Conservation (phyloP, 2,113 vertebrate genomes). For the Sus scrofa region T2T-Sscrofa CM000812.6:119933501-119934000, state of each 20-base stretch:
- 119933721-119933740: background rate
- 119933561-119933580: background rate
- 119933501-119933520: background rate
- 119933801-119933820: background rate
- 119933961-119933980: background rate
- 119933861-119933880: background rate
- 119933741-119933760: background rate
- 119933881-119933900: background rate
- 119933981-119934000: background rate
- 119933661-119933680: background rate
- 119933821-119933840: background rate
- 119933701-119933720: background rate
- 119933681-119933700: background rate
- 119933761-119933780: background rate
- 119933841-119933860: slow-evolving; percentile 26
- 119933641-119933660: background rate
- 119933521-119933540: background rate
- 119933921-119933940: background rate
- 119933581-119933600: background rate
- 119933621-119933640: background rate
- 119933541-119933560: background rate
- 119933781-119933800: background rate
- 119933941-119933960: background rate
- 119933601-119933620: background rate
- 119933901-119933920: background rate